phyloP scores from a whole-genome alignment of 2,888 invertebrate genomes.

The Maniola hyperantus region DNA sequence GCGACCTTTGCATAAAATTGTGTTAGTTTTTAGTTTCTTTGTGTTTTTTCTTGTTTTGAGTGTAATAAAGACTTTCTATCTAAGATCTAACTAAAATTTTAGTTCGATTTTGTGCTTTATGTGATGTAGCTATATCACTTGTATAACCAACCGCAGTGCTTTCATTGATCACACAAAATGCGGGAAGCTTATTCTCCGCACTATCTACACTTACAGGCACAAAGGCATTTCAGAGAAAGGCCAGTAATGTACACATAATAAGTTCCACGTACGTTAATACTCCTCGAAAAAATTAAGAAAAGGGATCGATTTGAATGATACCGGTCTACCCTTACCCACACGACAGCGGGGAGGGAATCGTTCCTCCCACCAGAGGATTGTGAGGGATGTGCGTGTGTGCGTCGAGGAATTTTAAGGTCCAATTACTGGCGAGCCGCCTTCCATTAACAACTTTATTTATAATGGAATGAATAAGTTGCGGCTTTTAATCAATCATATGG shows the following conservation, averaged over 20 bases:
- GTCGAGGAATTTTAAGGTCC: constrained; percentile 71
- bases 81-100: background rate
- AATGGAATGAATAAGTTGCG: constrained; percentile 73
- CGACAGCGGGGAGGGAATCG: constrained; percentile 45
- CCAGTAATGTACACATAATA: constrained; percentile 15
- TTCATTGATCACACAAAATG: constrained; percentile 36
- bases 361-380: constrained; percentile 41
- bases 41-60: too few relatives aligned
- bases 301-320: constrained; percentile 47
- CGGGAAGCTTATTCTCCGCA: constrained; percentile 36
- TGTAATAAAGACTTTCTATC: too few relatives aligned
- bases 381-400: constrained; percentile 48
- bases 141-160: constrained; percentile 23
- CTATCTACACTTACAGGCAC: constrained; percentile 21
- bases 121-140: background rate
- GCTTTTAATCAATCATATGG: constrained; percentile 77
- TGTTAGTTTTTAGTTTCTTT: too few relatives aligned
- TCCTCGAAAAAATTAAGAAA: constrained; percentile 26
- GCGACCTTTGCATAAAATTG: too few relatives aligned
- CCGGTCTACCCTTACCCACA: constrained; percentile 47
- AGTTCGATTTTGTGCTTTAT: background rate
- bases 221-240: constrained; percentile 20
- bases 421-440: constrained; percentile 68
- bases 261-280: constrained; percentile 10
- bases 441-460: constrained; percentile 79